Base-by-base conservation (phyloP, 53 echinoderm and acorn worm genomes). In the Echinometra lucunter region DNA sequence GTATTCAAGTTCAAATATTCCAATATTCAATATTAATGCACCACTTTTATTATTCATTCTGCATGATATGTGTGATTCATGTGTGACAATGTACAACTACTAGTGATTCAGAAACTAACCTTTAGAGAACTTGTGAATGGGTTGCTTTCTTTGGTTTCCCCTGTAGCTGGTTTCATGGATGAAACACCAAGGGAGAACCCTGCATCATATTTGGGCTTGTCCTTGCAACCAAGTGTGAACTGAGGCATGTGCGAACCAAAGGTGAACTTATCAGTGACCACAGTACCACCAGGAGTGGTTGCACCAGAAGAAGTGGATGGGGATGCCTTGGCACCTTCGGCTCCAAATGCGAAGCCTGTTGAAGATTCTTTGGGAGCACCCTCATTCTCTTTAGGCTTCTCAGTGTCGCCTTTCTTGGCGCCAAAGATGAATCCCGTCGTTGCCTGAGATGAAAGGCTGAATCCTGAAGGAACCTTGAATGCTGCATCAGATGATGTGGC, bases 201-300 rank as follows among this genome's bases (percentile, higher is more conserved):
- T 56, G 91, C 18, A 27, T 82, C 44, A 58, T 42, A 17, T 23
- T 37, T 28, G 5, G 58, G 42, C 34, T 88, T 88, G 18, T 70
- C 95, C 25, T 88, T 91, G 60, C 63, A 55, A 66, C 95, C 95
- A 91, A 95, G 80, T 13, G 95, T 91, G 89, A 96, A 97, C 89
- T 95, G 95, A 32, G 88, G 96, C 91, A 97, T 94, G 35, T 89
- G 94, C 45, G 74, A 57, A 85, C 95, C 95, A 89, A 97, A 97
- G 89, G 89, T 91, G 57, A 97, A 97, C 69, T 95, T 75, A 58
- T 94, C 94, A 8, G 94, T 94, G n/a, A 83, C 63, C 60, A 28
- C 2, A 32, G 92, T 90, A 74, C 94, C 94, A 4, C 92, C 66
- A 34, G 94, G 66, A 5, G 94, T 63, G 16, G 58, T 91, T 35